Percentiles rank a stretch among this genome's conserved stretches.
Conservation (phyloP, 2,113 vertebrate species). For the Mionectes macconnelli region DNA sequence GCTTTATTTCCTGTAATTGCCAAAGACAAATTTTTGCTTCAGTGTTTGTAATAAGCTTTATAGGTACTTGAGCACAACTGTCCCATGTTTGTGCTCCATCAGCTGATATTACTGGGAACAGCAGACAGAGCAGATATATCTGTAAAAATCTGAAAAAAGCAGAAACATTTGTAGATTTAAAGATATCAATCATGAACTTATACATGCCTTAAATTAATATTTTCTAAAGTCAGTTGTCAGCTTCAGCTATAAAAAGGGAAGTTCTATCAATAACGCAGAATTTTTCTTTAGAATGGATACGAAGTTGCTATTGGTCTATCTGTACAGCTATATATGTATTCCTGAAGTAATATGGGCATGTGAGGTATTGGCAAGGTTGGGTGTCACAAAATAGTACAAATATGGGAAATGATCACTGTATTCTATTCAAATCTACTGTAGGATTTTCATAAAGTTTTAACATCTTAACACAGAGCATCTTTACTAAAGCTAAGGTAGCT, state of each 20-base stretch:
- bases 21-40: background rate
- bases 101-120: background rate
- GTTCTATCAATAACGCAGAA: background rate
- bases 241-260: background rate
- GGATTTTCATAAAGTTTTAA: background rate
- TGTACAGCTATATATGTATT: background rate
- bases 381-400: background rate
- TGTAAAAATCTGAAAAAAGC: background rate
- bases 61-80: background rate
- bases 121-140: background rate
- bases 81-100: background rate
- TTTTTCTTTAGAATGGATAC: background rate
- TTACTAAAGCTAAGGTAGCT: background rate
- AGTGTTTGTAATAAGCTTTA: background rate
- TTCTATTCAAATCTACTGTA: background rate
- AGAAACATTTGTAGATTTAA: background rate
- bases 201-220: background rate
- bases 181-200: background rate
- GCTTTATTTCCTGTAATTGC: background rate
- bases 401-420: background rate
- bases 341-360: accelerated
- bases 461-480: background rate
- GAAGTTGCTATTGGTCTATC: background rate
- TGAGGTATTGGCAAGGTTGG: background rate
- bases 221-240: background rate